Evolutionary conservation across 2,888 invertebrate genomes (phyloP).

Genomic region (Sturmia bella): DNA sequence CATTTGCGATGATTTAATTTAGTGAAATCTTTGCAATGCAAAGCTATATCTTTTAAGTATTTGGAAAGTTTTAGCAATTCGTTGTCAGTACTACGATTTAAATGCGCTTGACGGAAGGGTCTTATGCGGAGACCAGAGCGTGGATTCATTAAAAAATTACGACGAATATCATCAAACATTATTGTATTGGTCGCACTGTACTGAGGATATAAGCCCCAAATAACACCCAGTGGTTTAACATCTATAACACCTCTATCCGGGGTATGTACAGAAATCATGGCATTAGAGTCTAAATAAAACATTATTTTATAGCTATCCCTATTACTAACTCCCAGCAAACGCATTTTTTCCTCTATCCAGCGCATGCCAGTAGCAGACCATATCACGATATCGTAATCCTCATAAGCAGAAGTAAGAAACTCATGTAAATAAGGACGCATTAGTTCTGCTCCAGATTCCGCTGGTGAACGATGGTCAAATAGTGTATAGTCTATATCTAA

Average conservation of each 20-base stretch:
- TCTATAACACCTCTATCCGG: conserved; percentile 95
- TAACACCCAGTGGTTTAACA: conserved; percentile 97
- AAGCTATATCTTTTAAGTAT: conserved; percentile 92
- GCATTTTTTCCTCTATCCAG: conserved; percentile 99
- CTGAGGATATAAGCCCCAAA: conserved; percentile 97
- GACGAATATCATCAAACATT: conserved; percentile 97
- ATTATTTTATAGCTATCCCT: conserved; percentile 94
- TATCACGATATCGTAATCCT: conserved; percentile 97
- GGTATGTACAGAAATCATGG: conserved; percentile 97
- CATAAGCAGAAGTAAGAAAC: conserved; percentile 92
- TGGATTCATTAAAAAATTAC: conserved; percentile 99
- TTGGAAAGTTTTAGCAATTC: conserved; percentile 91
- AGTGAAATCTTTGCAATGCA: conserved; percentile 90
- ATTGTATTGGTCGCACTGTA: conserved; percentile 96
- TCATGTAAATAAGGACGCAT: conserved; percentile 98
- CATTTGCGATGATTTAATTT: conserved; percentile 94
- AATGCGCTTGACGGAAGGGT: conserved; percentile 94
- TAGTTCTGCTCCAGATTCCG: conserved; percentile 92
- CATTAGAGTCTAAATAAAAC: conserved; percentile 94
- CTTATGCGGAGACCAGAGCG: conserved; percentile 94
- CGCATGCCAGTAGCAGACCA: conserved; percentile 99
- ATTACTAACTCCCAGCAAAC: conserved; percentile 91
- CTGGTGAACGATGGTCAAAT: conserved; percentile 96
- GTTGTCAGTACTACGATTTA: conserved; percentile 91
- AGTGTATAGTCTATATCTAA: conserved; percentile 98